Evolutionary conservation across 2,113 vertebrate species (phyloP), one percentile per base, ranked within the genome.

Genomic region (Rafetus swinhoei): DNA sequence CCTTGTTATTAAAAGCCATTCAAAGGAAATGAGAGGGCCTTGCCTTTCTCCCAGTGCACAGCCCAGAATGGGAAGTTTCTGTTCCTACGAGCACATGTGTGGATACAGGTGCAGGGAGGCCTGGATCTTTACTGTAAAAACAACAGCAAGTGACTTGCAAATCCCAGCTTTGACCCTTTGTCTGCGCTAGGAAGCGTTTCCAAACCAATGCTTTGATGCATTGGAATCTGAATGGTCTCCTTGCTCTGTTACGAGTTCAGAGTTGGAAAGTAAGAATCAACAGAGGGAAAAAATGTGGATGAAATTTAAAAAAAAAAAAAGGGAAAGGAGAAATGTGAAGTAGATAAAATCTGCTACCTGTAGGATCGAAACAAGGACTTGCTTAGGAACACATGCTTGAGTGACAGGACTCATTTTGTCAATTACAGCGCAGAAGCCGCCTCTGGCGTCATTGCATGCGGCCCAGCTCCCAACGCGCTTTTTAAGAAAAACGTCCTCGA

Each of bases 1-100:
- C 29, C 74, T 92, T 91, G 80, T 81, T 88, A 54, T 76, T 82
- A 50, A 54, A 96, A 95, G 74, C 82, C 32, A 90, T 97, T 87
- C 79, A 82, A 45, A 15, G 35, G 56, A 74, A 60, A 2, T 56
- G 86, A 89, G 14, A 79, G n/a, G 5, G 55, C 80, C 81, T 76
- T 76, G 19, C 7, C 35, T 21, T 76, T 76, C 39, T 32, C 39
- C 21, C 72, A 35, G 39, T 22, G 7, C 24, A 35, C 7, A 65
- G 62, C 32, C 29, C 29, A 65, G 15, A 65, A n/a, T 69, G 85
- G 55, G 84, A 90, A 84, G n/a, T 84, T 91, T 69, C 86, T 52
- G 56, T 57, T 87, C 59, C 60, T 53, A 27, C 69, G 84, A 53
- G 50, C 54, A 59, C 82, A 4, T 19, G 39, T 35, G 59, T 2